Conservation (phyloP, 2,888 invertebrate genomes). For the Anoncus sp. region DNA sequence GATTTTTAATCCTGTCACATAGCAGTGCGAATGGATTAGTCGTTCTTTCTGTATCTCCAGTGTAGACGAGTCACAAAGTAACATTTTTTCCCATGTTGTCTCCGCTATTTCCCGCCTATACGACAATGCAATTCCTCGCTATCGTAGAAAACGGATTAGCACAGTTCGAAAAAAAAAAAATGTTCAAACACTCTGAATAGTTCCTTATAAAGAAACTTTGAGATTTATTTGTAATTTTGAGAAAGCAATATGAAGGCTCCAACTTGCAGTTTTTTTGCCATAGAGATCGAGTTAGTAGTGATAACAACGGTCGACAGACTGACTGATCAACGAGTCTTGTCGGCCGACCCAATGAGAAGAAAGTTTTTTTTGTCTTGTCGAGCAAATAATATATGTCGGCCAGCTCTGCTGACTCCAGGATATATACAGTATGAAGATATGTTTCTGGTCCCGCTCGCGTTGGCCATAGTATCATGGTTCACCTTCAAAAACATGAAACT, state of each 20-base stretch:
- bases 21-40: background rate
- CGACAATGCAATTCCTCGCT: no score
- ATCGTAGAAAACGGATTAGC: no score
- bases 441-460: slow-evolving; percentile 15
- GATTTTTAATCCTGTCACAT: slow-evolving; percentile 25
- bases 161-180: no score
- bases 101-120: no score
- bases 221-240: no score
- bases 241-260: no score
- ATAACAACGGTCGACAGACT: background rate
- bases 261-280: background rate
- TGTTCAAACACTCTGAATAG: no score
- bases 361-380: slow-evolving; percentile 27
- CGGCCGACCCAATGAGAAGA: slow-evolving; percentile 11
- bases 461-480: background rate
- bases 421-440: slow-evolving; percentile 25
- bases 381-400: slow-evolving; percentile 6
- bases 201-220: no score
- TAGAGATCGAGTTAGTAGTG: slow-evolving; percentile 1
- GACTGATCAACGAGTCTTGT: slow-evolving; percentile 17
- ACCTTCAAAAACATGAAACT: slow-evolving; percentile 21
- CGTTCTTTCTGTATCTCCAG: background rate
- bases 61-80: no score
- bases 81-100: no score
- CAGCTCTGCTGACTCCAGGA: slow-evolving; percentile 23